Evolutionary conservation across 23 tunicate genomes (phyloP), one percentile per base, ranked within the genome.

Genomic region (Aplidium turbinatum): DNA sequence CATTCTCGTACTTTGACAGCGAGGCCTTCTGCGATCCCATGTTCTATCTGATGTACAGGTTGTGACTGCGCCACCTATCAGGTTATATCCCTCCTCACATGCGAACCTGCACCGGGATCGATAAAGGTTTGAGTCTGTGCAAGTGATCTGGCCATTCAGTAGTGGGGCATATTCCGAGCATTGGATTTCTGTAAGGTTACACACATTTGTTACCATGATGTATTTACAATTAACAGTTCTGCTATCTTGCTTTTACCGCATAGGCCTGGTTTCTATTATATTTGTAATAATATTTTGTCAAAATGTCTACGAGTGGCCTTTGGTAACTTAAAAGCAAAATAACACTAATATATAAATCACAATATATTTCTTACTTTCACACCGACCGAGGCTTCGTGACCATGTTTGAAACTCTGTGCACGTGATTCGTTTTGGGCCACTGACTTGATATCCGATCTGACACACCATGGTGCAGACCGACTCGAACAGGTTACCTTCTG

Each of bases 361-460:
- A n/a, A n/a, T n/a, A n/a, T n/a, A n/a, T n/a, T 61, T 61, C 92
- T 69, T 72, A 86, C 93, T 86, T 72, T 78, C 51, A 42, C 93
- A 86, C 18, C 39, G 58, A 29, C 93, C 93, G 19, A 86, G 57
- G 4, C 29, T 19, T 25, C 76, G 75, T 33, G 79, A 24, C 93
- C 93, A 86, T 4, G 56, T 20, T 20, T 68, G 74, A 35, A 26
- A 22, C 21, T 42, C 55, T 33, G 31, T 32, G 76, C 95, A 87
- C 5, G 73, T 63, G 29, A 82, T 52, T 38, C 63, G 64, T 2
- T 26, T 67, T 35, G 16, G 62, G 20, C 82, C 86, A 47, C 57
- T 47, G 51, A 89, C 63, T 25, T 82, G 52, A 50, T 82, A 89
- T 21, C 96, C 96, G 13, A 63, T 36, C 19, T 77, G 38, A 70